Percentiles rank a stretch among this genome's conserved stretches.
These are phyloP conservation scores for Platerodrilus igneus DNA, from an alignment of 2,888 invertebrate species.

Conservation along the genomic window DNA sequence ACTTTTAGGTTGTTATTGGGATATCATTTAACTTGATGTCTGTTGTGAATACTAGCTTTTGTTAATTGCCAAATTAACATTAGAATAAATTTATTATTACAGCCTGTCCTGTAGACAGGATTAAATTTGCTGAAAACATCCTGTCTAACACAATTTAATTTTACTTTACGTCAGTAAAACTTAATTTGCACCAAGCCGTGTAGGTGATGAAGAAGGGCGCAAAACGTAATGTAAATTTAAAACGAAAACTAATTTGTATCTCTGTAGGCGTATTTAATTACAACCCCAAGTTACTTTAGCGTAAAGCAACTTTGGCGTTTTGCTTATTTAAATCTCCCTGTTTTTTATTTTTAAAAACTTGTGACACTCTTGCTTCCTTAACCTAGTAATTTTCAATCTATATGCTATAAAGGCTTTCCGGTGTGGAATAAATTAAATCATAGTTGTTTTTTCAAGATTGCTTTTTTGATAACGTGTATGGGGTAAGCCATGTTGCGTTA, in stretches of 20 bases:
- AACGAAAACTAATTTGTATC: constrained; percentile 22
- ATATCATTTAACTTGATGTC: too few relatives aligned
- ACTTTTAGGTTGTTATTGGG: too few relatives aligned
- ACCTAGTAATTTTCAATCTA: constrained; percentile 19
- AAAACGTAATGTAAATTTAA: constrained; percentile 14
- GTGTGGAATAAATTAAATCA: constrained; percentile 7
- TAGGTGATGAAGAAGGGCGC: constrained; percentile 10
- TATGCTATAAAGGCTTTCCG: constrained; percentile 18
- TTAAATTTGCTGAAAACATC: constrained; percentile 14
- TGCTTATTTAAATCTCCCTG: constrained; percentile 12
- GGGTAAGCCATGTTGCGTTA: neutral
- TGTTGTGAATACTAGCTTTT: too few relatives aligned
- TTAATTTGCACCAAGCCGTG: neutral
- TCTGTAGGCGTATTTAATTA: constrained; percentile 23
- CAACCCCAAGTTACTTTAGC: constrained; percentile 10
- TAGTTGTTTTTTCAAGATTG: neutral
- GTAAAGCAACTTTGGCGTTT: constrained; percentile 10
- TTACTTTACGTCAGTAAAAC: constrained; percentile 10
- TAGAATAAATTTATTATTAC: constrained; percentile 11
- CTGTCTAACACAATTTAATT: constrained; percentile 15
- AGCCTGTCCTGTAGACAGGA: constrained; percentile 6
- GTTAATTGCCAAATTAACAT: constrained; percentile 16
- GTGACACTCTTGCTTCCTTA: constrained; percentile 4
- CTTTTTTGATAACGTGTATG: neutral
- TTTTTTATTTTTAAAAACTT: constrained; percentile 7